Conservation (phyloP, 2,888 invertebrate genomes). For the Sturmia bella region DNA sequence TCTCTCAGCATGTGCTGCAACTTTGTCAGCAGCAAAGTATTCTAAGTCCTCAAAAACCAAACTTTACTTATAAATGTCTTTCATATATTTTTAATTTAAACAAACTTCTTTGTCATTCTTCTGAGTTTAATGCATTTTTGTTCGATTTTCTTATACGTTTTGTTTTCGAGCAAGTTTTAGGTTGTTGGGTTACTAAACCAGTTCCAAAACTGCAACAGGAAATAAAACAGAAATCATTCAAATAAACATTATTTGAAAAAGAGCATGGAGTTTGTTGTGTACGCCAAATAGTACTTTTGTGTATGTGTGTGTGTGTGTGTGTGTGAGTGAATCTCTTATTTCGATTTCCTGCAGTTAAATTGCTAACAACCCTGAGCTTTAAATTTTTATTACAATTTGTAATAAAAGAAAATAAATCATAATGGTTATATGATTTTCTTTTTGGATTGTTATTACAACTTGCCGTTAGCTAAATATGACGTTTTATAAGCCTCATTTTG, state of each 20-base stretch:
- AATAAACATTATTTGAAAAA: constrained; percentile 38
- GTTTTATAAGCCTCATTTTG: no score
- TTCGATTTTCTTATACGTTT: not conserved
- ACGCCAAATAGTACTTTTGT: no score
- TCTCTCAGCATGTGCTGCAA: no score
- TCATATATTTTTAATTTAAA: constrained; percentile 25
- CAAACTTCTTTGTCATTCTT: constrained; percentile 1
- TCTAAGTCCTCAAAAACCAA: constrained; percentile 48
- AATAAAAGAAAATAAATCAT: no score
- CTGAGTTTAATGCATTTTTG: not conserved
- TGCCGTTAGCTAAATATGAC: no score
- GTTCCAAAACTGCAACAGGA: constrained; percentile 35
- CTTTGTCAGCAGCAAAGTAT: constrained; percentile 50
- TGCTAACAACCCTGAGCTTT: no score
- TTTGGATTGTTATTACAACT: no score
- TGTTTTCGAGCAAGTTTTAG: constrained; percentile 49
- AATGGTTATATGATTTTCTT: no score
- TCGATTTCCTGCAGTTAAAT: no score
- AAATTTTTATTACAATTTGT: no score
- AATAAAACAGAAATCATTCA: constrained; percentile 40
- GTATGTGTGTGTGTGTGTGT: constrained; percentile 6
- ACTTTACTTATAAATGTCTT: constrained; percentile 58
- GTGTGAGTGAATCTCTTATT: not conserved
- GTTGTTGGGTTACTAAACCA: constrained; percentile 69
- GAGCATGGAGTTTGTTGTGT: constrained; percentile 31